These are phyloP conservation scores for Cygnus buccinator DNA, from an alignment of 2,113 vertebrate genomes.

Conservation along the genomic window DNA sequence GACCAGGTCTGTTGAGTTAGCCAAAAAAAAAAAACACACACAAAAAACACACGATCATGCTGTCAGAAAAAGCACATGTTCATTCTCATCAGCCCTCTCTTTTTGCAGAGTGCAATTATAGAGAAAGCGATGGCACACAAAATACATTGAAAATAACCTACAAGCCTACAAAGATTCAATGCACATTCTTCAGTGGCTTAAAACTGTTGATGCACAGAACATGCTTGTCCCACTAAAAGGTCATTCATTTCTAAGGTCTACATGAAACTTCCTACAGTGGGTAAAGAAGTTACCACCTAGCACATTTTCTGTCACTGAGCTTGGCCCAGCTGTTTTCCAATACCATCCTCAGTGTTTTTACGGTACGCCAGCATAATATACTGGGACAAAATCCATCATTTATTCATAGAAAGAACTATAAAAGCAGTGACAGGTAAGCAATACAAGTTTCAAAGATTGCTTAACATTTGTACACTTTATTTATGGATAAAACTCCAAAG, in stretches of 20 bases:
- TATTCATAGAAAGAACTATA: neutral
- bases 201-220: neutral
- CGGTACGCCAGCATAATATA: neutral
- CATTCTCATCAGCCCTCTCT: neutral
- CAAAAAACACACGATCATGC: too few species aligned
- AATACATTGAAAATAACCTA: neutral
- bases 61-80: neutral
- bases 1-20: conserved; percentile 83
- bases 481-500: neutral
- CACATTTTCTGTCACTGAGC: neutral
- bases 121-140: neutral
- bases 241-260: neutral
- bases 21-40: neutral
- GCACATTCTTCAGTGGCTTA: neutral
- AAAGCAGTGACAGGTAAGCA: neutral
- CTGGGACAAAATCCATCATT: neutral
- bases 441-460: neutral
- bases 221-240: neutral
- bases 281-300: neutral
- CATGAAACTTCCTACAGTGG: neutral
- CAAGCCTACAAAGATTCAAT: neutral
- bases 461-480: neutral
- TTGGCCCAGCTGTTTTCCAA: neutral
- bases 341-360: neutral
- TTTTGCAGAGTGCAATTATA: neutral